Percentiles rank a stretch among this genome's conserved stretches.
Conservation (phyloP, 2,113 vertebrate species). For the Fulmarus glacialis region DNA sequence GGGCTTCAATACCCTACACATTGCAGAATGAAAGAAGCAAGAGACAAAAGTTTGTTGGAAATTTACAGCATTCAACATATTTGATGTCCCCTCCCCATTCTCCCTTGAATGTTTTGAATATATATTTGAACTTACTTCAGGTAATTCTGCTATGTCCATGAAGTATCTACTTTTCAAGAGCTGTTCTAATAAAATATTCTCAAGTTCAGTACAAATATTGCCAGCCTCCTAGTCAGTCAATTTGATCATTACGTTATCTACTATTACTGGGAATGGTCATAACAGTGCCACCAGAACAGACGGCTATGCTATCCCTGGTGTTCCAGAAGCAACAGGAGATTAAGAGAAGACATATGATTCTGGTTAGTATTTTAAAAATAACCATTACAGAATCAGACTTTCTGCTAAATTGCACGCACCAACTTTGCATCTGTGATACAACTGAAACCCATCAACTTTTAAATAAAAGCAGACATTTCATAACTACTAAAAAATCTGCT, state of each 20-base stretch:
- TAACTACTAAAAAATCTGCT: neutral
- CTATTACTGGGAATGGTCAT: neutral
- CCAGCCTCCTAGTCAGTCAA: neutral
- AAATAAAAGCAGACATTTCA: neutral
- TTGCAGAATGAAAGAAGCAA: neutral
- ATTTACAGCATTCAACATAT: neutral
- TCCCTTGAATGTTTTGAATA: neutral
- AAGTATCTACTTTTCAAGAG: neutral
- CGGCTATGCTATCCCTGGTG: neutral
- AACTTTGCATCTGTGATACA: neutral
- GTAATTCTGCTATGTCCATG: neutral
- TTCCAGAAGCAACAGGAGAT: neutral
- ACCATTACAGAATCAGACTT: neutral
- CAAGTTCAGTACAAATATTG: neutral
- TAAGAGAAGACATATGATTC: neutral
- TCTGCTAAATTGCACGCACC: neutral
- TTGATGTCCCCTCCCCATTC: neutral
- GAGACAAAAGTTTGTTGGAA: neutral
- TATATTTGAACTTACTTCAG: neutral
- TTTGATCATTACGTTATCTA: neutral
- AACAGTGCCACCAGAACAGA: neutral
- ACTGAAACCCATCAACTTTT: neutral
- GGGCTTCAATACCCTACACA: slow-evolving; percentile 84
- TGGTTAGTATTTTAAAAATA: neutral
- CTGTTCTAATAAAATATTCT: neutral